These are phyloP conservation scores for Drosophila tropicalis DNA, from an alignment of 1,140 invertebrate genomes.

Conservation along the genomic window DNA sequence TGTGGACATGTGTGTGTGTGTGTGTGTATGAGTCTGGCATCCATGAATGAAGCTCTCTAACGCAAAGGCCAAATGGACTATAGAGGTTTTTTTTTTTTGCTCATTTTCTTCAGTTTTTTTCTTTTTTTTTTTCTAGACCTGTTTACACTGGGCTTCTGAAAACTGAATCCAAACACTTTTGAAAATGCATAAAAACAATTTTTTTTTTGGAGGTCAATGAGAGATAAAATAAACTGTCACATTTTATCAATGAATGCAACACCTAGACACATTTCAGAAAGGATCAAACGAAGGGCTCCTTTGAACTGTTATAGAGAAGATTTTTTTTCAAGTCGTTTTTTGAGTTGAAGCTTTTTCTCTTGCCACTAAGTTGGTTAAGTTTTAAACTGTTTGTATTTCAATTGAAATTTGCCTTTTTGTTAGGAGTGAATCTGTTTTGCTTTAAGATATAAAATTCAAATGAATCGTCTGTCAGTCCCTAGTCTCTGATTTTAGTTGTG, in stretches of 20 bases:
- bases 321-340: no score
- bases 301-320: no score
- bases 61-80: slow-evolving; percentile 27
- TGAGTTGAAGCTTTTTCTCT: no score
- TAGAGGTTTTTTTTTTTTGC: background rate
- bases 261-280: background rate
- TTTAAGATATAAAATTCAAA: no score
- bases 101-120: background rate
- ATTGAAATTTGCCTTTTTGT: no score
- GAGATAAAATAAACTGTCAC: background rate
- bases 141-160: slow-evolving; percentile 16
- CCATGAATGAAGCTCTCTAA: slow-evolving; percentile 37
- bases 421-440: no score
- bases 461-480: background rate
- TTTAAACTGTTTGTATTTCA: no score
- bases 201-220: background rate
- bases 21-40: slow-evolving; percentile 20
- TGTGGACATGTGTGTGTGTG: background rate
- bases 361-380: no score
- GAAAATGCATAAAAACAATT: background rate
- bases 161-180: slow-evolving; percentile 13
- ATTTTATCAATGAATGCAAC: background rate
- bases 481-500: background rate
- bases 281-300: no score
- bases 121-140: slow-evolving; percentile 8